These are phyloP conservation scores for Edolisoma coerulescens DNA, from an alignment of 2,113 vertebrate genomes.

Conservation along the genomic window DNA sequence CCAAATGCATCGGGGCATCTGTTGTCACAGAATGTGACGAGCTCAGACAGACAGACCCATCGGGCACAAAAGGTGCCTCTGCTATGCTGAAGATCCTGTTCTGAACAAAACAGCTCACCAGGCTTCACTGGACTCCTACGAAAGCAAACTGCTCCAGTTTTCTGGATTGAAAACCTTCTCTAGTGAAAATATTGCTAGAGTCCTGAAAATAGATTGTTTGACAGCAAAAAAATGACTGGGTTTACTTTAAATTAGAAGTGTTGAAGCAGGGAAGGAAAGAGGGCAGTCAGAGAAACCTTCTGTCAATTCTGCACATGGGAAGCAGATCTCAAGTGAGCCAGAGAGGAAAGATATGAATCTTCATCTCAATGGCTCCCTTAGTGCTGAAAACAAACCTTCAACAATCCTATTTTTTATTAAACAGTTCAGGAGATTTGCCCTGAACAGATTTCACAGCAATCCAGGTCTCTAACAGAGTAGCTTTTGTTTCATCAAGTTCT, in stretches of 20 bases:
- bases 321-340: not conserved
- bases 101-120: not conserved
- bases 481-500: slow-evolving; percentile 32
- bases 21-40: not conserved
- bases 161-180: not conserved
- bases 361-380: slow-evolving; percentile 7
- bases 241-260: not conserved
- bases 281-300: not conserved
- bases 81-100: slow-evolving; percentile 13
- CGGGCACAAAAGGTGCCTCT: accelerated
- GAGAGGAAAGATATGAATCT: not conserved
- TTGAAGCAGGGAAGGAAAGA: not conserved
- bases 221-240: not conserved
- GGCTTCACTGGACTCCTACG: not conserved
- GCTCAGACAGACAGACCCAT: not conserved
- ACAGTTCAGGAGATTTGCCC: slow-evolving; percentile 34
- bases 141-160: not conserved
- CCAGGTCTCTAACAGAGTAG: slow-evolving; percentile 50
- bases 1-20: not conserved
- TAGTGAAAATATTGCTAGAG: not conserved
- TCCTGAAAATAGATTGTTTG: not conserved
- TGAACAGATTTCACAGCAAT: slow-evolving; percentile 26
- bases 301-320: not conserved
- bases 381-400: slow-evolving; percentile 7
- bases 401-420: slow-evolving; percentile 27